Evolutionary conservation across 1,140 invertebrate species (phyloP), one percentile per base, ranked within the genome.

Genomic region (Drosophila arizonae): DNA sequence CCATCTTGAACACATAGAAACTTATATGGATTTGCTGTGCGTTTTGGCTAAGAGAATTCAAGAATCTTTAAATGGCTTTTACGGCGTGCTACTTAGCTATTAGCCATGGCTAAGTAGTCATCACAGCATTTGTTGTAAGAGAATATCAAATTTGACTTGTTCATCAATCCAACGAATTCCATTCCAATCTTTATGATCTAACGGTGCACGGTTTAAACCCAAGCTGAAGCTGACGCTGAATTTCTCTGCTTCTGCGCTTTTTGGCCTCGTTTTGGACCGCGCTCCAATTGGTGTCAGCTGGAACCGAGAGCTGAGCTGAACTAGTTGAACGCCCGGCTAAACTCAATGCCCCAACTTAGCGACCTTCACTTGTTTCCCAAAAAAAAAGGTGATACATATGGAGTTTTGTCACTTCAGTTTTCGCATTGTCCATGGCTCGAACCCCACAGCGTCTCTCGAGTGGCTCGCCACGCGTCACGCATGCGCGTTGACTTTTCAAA

Each of bases 131-230:
- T 30, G 28, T 3, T 30, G 33, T 33, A 2, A 9, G 6, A 33
- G 6, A 33, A 5, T 33, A 72, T 54, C 28, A 52, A 56, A 45
- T 56, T 10, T 54, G 36, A 15, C 13, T 28, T 0, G 4, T 8
- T 41, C 41, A 26, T 64, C 41, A 39, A n/a, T 54, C 17, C 36
- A 43, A 43, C 8, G 39, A 55, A 74, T 74, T 21, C 71, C 58
- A 74, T 70, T 21, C 71, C 58, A 21, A 63, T 46, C 46, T 78
- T 72, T 55, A 65, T 76, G 36, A 54, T 21, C 62, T 78, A 76
- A 67, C 76, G 76, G 72, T 72, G 55, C 30, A 28, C 9, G 30
- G 9, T 6, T 36, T 6, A 36, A 36, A 1, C 6, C 6, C 21
- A 24, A 36, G 8, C 33, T 10, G 28, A 30, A 36, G 9, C 66